Base-by-base conservation (phyloP, 2,888 invertebrate species). In the Drosophila acutilabella region DNA sequence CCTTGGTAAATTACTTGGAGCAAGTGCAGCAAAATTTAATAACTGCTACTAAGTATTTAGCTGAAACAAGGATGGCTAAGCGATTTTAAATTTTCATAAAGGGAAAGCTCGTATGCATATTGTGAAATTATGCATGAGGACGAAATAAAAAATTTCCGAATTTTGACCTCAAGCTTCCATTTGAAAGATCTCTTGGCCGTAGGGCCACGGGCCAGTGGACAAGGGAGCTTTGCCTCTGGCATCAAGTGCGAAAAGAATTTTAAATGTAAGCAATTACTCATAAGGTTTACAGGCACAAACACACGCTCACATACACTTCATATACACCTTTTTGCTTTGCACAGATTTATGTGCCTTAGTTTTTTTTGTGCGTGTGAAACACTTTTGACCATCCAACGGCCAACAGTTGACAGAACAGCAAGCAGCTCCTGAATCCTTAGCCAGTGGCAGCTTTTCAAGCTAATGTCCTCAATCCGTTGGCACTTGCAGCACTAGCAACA, bases 241-340 rank as follows among this genome's bases (percentile, higher is more conserved):
- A 75, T 71, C 65, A 68, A 75, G 82, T 81, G 84, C 78, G 83
- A 85, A 85, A 82, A 88, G 87, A 85, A 86, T 84, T 86, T 76
- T 88, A 78, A 79, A 89, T 87, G 89, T 74, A 71, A 74, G 84
- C 89, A 89, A 89, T 85, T 89, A 88, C 84, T 85, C 87, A 85
- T 80, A 73, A 80, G 75, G 66, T 36, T 45, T 26, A 48, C 59
- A 30, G 33, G 52, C 62, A 50, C 62, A 42, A 53, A 47, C 41
- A 23, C 54, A 33, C 52, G 48, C 54, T 48, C 59, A 48, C 16
- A 30, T 2, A 30, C 30, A 30, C 30, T 30, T 11, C 40, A 40
- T 38, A 40, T 40, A 16, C 79, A 79, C 76, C 76, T 78, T 79
- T 77, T 79, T 79, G 68, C 68, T 44, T 44, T 59, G 62, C 71